Base-by-base conservation (phyloP, 1,140 invertebrate genomes). In the Cotesia vestalis region DNA sequence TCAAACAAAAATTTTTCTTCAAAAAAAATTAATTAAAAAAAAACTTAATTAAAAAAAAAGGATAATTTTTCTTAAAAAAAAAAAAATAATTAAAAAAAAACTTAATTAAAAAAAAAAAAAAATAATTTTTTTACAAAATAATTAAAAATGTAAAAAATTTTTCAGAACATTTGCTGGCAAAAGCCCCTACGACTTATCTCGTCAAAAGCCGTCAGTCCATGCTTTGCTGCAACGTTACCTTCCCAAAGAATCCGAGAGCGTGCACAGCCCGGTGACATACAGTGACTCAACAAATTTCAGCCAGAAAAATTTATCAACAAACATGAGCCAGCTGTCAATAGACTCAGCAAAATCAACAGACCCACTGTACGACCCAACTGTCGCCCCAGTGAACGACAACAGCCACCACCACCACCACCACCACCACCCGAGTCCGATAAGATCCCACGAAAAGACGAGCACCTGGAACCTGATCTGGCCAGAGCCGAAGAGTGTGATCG, bases 381-480 rank as follows among this genome's bases (percentile, higher is more conserved):
- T 69, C 2, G 40, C 6, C 40, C 5, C 40, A 46, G 40, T 46
- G 5, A 46, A 46, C 11, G 40, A 46, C 40, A 46, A 46, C 40
- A 4, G 85, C 61, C 72, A 77, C 0, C 78, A 75, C n/a, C 81
- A 77, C 52, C 80, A 17, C 17, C 40, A 85, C 61, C 72, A 77
- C 0, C 78, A 75, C n/a, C 81, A 77, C 52, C 80, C 83, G 8
- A 86, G 81, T 75, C 81, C 83, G 4, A 72, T 75, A 4, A 78
- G 75, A 69, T 78, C 68, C 6, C 17, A 52, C 2, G 78, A 81
- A n/a, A 84, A 81, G 78, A 73, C 74, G 9, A 74, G 80, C 2
- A 73, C 84, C 72, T 86, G 84, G 71, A 81, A 79, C 73, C 78
- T 90, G 20, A 78, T 92, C 12, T 92, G 91, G 91, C 91, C 91